Percentiles rank a stretch among this genome's conserved stretches.
These are phyloP conservation scores for Pseudoips prasinana DNA, from an alignment of 2,888 invertebrate species.

Conservation along the genomic window DNA sequence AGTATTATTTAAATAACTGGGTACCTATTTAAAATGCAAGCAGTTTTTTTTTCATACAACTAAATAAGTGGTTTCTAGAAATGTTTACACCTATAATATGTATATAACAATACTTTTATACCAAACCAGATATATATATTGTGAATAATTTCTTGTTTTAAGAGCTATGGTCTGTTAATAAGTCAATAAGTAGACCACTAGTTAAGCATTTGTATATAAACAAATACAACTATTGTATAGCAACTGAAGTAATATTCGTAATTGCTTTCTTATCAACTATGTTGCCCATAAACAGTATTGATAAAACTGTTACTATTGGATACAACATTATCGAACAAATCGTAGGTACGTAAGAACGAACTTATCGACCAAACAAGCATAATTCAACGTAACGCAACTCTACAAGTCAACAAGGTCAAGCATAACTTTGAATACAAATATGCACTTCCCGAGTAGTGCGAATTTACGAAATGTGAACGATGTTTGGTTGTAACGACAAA, in stretches of 20 bases:
- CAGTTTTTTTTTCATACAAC: no score
- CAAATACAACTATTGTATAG: no score
- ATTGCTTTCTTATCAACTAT: constrained; percentile 23
- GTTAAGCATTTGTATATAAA: no score
- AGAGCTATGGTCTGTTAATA: no score
- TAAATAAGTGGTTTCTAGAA: no score
- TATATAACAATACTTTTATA: no score
- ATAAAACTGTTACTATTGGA: constrained; percentile 36
- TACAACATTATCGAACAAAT: constrained; percentile 12
- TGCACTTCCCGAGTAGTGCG: constrained; percentile 17
- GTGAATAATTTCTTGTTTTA: no score
- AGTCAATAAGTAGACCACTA: no score
- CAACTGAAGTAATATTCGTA: neutral
- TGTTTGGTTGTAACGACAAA: constrained; percentile 33
- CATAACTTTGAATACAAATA: constrained; percentile 14
- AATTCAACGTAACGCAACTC: neutral
- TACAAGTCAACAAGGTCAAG: constrained; percentile 14
- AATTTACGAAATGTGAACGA: constrained; percentile 13
- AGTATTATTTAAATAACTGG: no score
- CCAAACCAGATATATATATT: no score
- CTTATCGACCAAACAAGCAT: constrained; percentile 2
- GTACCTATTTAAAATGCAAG: no score
- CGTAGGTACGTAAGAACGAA: constrained; percentile 10
- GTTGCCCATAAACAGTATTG: constrained; percentile 20
- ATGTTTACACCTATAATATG: no score